Evolutionary conservation across 1,140 invertebrate genomes (phyloP).

Genomic region (Drosophila orosa): DNA sequence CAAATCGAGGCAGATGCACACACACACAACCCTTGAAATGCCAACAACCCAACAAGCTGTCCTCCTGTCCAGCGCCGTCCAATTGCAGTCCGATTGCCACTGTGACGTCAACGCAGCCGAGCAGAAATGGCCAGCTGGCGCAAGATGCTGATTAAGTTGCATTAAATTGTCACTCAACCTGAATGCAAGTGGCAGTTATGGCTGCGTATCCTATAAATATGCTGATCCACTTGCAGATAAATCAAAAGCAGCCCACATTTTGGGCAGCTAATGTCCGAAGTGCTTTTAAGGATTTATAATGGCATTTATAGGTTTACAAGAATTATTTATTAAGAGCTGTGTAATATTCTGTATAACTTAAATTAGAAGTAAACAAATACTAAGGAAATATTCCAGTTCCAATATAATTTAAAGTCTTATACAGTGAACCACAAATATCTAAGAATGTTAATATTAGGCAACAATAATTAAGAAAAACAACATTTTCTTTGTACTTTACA

Average conservation of each 20-base stretch:
- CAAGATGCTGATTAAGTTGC: constrained; percentile 61
- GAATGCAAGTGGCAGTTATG: constrained; percentile 38
- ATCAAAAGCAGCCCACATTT: constrained; percentile 1
- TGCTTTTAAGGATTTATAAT: neutral
- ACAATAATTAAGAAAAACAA: neutral
- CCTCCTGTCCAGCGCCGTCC: constrained; percentile 19
- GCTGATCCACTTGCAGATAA: neutral
- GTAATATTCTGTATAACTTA: too few species aligned
- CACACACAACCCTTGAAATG: constrained; percentile 5
- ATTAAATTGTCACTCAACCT: constrained; percentile 60
- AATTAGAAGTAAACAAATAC: too few species aligned
- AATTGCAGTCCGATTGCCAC: constrained; percentile 28
- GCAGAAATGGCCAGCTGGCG: constrained; percentile 41
- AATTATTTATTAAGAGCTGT: neutral
- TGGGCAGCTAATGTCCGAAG: neutral
- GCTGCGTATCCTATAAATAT: constrained; percentile 26
- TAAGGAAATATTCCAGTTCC: neutral
- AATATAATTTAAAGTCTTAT: neutral
- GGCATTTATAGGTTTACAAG: neutral
- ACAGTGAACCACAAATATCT: neutral
- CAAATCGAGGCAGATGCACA: constrained; percentile 19
- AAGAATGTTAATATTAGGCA: neutral
- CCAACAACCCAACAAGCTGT: constrained; percentile 7
- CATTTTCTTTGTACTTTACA: neutral
- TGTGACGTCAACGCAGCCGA: constrained; percentile 64